Evolutionary conservation across 2,888 invertebrate species (phyloP).

Genomic region (Clunio marinus): DNA sequence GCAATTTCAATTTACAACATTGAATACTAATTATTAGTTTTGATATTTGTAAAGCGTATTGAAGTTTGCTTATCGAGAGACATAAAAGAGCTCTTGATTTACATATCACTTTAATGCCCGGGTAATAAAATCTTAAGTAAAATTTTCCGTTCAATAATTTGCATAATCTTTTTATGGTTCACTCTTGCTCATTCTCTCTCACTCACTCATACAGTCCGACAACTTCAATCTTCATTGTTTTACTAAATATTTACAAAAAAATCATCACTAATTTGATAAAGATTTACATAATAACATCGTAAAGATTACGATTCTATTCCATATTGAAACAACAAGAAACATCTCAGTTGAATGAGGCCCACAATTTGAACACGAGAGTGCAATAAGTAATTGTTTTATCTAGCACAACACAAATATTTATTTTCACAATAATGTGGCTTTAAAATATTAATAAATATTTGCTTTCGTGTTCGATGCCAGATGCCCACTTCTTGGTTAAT

Average conservation of each 20-base stretch:
- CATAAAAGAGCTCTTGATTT: constrained; percentile 15
- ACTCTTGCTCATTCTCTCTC: not conserved
- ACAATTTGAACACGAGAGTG: no score
- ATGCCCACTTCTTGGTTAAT: constrained; percentile 3
- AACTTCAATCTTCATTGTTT: not conserved
- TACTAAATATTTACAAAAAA: constrained; percentile 16
- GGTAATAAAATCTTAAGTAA: constrained; percentile 14
- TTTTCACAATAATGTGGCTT: constrained; percentile 10
- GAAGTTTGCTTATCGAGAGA: not conserved
- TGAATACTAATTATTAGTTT: constrained; percentile 11
- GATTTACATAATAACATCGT: constrained; percentile 16
- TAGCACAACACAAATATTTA: not conserved
- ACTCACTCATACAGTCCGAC: not conserved
- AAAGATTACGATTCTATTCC: not conserved
- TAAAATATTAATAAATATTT: constrained; percentile 14
- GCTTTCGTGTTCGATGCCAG: constrained; percentile 3
- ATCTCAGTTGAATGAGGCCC: not conserved
- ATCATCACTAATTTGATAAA: constrained; percentile 24
- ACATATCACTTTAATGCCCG: constrained; percentile 27
- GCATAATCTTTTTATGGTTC: constrained; percentile 29
- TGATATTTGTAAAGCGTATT: constrained; percentile 1
- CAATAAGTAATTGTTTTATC: no score
- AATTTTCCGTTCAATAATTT: constrained; percentile 13
- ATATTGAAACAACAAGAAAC: not conserved
- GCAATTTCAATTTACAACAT: constrained; percentile 16